phyloP scores from a whole-genome alignment of 2,113 vertebrate genomes.

The Stictonetta naevosa region DNA sequence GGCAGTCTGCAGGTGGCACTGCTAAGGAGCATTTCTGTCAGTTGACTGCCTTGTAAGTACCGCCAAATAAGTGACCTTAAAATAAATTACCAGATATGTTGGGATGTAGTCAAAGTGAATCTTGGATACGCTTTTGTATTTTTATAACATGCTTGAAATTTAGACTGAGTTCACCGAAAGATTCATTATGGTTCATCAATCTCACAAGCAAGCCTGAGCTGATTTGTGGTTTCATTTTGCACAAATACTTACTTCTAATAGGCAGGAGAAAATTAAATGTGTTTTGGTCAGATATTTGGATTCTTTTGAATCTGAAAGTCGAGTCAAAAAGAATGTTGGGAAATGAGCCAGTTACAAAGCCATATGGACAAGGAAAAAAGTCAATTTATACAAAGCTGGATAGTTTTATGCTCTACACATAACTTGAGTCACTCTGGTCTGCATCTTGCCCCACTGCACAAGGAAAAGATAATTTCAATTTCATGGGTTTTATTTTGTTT shows the following conservation, averaged over 20 bases:
- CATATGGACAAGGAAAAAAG: slow-evolving; percentile 18
- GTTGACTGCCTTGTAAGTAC: not conserved
- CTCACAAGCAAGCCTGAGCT: slow-evolving; percentile 12
- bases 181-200: slow-evolving; percentile 22
- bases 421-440: not conserved
- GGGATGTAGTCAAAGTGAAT: not conserved
- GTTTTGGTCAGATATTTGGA: slow-evolving; percentile 47
- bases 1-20: not conserved
- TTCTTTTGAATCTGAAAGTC: slow-evolving; percentile 44
- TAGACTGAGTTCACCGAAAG: not conserved
- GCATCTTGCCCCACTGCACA: not conserved
- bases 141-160: slow-evolving; percentile 37
- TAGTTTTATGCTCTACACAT: not conserved
- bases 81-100: not conserved
- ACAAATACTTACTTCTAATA: slow-evolving; percentile 38
- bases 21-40: not conserved
- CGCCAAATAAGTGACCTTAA: not conserved
- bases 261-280: slow-evolving; percentile 39
- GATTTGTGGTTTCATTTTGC: slow-evolving; percentile 49
- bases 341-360: slow-evolving; percentile 38
- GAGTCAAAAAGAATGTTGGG: slow-evolving; percentile 41
- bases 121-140: slow-evolving; percentile 13
- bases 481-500: not conserved
- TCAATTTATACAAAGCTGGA: slow-evolving; percentile 41
- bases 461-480: slow-evolving; percentile 1